Base-by-base conservation (phyloP, 2,888 invertebrate species). In the Acanthopleura granulata region DNA sequence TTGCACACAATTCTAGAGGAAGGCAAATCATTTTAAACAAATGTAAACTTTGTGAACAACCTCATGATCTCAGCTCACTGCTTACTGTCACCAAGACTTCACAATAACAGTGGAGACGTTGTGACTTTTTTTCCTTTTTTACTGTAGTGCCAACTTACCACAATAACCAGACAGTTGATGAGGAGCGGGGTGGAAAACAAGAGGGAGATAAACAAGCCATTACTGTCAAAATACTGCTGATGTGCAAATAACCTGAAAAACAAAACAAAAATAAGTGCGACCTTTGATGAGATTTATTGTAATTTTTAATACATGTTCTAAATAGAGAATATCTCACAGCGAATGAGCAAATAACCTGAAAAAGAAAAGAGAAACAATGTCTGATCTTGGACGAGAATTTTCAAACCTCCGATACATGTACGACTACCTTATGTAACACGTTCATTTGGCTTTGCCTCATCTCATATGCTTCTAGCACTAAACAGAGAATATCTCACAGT, bases 161-260 rank as follows among this genome's bases (percentile, higher is more conserved):
- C 95, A 93, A 97, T 94, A 81, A 97, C 93, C 94, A 97, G 95
- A 89, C 97, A 97, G 91, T 97, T 97, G 74, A 97, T 92, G 76
- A 97, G 92, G 86, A 97, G 94, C 29, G 97, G 97, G 88, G 96
- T 94, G n/a, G 96, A 97, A 91, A 97, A 97, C 29, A 97, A 95
- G 16, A 96, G 93, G 0, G 97, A 97, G 92, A 97, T 97, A 90
- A 97, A 97, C 74, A 97, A 92, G 27, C 97, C 97, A 91, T 95
- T 95, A 86, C 95, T 95, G 90, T 97, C 97, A 90, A 97, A 97
- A 91, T 97, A 97, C 89, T 97, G 97, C 85, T 97, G 96, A 83
- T 94, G 93, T 0, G 97, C 95, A 91, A 97, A 97, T 76, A 94
- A 92, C 85, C 94, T 93, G 84, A n/a, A 81, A 76, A 72, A 61